These are phyloP conservation scores for Sarcophaga caerulescens DNA, from an alignment of 2,888 invertebrate species.

Conservation along the genomic window DNA sequence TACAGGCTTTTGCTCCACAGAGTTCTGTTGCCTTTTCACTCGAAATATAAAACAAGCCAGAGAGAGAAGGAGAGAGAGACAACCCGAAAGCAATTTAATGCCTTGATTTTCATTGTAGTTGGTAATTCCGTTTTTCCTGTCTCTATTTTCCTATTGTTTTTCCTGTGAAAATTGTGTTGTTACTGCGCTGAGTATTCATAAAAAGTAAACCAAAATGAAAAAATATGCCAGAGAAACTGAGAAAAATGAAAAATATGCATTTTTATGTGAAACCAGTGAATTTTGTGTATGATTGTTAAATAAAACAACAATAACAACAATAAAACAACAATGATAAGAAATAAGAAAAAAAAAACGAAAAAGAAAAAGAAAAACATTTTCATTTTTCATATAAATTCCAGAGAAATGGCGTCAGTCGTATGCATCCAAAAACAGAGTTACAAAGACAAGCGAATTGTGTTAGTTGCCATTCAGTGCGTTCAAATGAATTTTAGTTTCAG, in stretches of 20 bases:
- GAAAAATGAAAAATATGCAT: constrained; percentile 22
- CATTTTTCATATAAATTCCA: constrained; percentile 28
- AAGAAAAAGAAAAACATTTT: background rate
- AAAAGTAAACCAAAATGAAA: background rate
- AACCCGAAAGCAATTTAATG: constrained; percentile 23
- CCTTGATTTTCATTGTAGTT: constrained; percentile 19
- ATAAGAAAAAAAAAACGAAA: no score
- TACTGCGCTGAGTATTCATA: background rate
- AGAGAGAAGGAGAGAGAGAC: background rate
- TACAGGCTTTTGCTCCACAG: no score
- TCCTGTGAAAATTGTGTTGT: background rate
- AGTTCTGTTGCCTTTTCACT: no score
- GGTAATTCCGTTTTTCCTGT: background rate
- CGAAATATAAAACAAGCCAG: no score
- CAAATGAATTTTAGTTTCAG: constrained; percentile 5
- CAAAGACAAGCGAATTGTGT: background rate
- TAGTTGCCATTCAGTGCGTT: constrained; percentile 1
- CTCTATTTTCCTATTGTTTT: background rate
- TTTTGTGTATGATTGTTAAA: constrained; percentile 16
- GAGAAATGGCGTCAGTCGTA: constrained; percentile 58
- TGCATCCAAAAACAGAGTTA: constrained; percentile 4
- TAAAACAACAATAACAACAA: background rate
- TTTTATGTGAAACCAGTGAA: constrained; percentile 35
- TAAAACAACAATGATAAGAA: no score
- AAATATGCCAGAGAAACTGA: background rate